Base-by-base conservation (phyloP, 1,140 invertebrate genomes). In the Sinonovacula constricta region DNA sequence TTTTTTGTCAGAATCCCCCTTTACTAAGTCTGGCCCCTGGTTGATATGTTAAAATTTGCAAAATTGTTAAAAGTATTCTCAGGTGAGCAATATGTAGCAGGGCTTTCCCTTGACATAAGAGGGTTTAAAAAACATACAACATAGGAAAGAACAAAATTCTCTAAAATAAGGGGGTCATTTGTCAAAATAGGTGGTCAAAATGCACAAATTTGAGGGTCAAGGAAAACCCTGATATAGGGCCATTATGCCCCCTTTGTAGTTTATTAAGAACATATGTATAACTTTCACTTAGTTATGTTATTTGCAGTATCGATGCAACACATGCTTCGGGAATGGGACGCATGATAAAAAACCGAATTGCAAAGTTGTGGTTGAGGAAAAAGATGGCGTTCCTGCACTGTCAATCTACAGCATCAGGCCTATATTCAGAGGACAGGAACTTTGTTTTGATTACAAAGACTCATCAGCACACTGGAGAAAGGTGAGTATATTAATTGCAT, bases 231-330 rank as follows among this genome's bases (percentile, higher is more conserved):
- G n/a, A 60, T n/a, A 26, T 60, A 14, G 14, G 53, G 2, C 22
- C 24, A 60, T 60, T 14, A 60, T 60, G 22, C n/a, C 5, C 57
- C 28, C 57, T 60, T 26, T 28, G 22, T 28, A 60, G 5, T 60
- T 31, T 28, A 60, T 28, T 60, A 28, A 31, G 22, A 60, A 60
- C 24, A 28, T 60, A 60, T 60, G 28, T 60, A 60, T 60, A 60
- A 31, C 57, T 60, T 28, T 26, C 62, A 36, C 26, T 65, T 15
- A 36, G 30, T 36, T 28, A 36, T 65, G 31, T 62, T 62, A 62
- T 65, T 65, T 65, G 12, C 62, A 65, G 62, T 39, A 65, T 65
- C 45, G 62, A 65, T 65, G 62, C 62, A 65, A 65, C 62, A 65
- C 62, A 65, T 65, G 34, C 31, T 65, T 36, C 62, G 3, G 62